Conservation (phyloP, 2,888 invertebrate genomes). For the Eilema sororculum region DNA sequence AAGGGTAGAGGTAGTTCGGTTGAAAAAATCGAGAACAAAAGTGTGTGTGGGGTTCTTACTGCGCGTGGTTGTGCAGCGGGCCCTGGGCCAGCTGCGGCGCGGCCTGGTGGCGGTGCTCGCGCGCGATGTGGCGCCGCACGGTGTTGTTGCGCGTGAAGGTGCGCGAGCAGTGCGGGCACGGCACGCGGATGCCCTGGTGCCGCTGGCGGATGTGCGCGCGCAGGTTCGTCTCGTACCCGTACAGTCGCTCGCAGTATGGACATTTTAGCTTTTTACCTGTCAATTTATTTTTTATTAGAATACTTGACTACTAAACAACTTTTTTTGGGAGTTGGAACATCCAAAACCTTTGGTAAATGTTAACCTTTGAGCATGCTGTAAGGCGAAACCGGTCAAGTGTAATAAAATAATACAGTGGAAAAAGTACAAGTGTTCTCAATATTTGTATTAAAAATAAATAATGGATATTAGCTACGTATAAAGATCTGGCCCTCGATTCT, state of each 20-base stretch:
- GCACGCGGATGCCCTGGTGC: slow-evolving; percentile 96
- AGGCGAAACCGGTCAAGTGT: no score
- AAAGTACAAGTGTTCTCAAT: no score
- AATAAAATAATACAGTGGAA: no score
- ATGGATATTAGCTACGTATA: neutral
- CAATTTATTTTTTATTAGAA: slow-evolving; percentile 52
- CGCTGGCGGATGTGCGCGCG: slow-evolving; percentile 96
- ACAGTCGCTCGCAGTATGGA: slow-evolving; percentile 96
- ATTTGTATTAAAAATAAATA: neutral
- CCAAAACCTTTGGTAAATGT: no score
- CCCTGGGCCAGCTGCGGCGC: slow-evolving; percentile 88
- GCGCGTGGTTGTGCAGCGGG: slow-evolving; percentile 89
- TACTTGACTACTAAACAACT: neutral
- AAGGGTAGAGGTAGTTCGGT: slow-evolving; percentile 81
- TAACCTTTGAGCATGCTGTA: no score
- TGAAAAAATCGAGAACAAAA: slow-evolving; percentile 62
- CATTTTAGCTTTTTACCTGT: slow-evolving; percentile 96
- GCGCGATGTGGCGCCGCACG: slow-evolving; percentile 95
- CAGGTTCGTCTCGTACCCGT: slow-evolving; percentile 97
- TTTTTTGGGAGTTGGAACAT: no score
- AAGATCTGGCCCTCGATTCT: neutral
- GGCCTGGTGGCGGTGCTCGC: slow-evolving; percentile 94
- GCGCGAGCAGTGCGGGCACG: slow-evolving; percentile 95
- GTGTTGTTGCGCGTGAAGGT: slow-evolving; percentile 97
- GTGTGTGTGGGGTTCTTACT: slow-evolving; percentile 75